Conservation (phyloP, 2,797 vertebrate genomes). For the Anguilla megastoma region DNA sequence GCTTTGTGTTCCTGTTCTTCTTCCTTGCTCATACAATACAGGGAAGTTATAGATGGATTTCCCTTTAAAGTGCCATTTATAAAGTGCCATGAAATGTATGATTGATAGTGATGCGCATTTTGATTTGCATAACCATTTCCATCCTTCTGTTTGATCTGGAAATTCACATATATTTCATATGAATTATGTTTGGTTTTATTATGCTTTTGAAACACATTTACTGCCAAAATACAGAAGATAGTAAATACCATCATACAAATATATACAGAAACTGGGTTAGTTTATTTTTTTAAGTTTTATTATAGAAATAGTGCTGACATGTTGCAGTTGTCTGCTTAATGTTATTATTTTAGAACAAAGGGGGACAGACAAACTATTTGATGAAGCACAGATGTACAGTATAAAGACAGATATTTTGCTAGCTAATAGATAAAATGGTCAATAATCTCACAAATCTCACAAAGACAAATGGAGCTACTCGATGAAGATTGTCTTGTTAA, state of each 20-base stretch:
- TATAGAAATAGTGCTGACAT: not conserved
- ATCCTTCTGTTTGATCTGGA: not conserved
- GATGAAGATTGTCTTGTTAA: conserved; percentile 19
- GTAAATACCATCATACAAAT: not conserved
- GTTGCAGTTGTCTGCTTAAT: not conserved
- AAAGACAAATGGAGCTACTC: conserved; percentile 12
- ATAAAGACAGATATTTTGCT: not conserved
- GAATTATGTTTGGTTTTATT: conserved; percentile 8
- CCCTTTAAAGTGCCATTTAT: not conserved
- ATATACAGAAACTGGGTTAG: not conserved
- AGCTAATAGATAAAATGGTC: conserved; percentile 14
- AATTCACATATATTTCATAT: conserved; percentile 13
- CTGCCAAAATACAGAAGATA: not conserved
- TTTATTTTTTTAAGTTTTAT: not conserved
- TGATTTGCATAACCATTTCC: not conserved
- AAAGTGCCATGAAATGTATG: not conserved
- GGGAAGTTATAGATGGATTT: not conserved
- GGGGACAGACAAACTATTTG: not conserved
- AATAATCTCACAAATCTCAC: conserved; percentile 13
- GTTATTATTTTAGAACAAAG: not conserved
- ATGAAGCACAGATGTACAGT: not conserved
- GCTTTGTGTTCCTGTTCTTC: not conserved
- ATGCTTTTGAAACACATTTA: conserved; percentile 2
- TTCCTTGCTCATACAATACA: not conserved
- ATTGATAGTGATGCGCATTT: not conserved